Evolutionary conservation across 2,113 vertebrate species (phyloP).

Genomic region (Erythrolamprus reginae): DNA sequence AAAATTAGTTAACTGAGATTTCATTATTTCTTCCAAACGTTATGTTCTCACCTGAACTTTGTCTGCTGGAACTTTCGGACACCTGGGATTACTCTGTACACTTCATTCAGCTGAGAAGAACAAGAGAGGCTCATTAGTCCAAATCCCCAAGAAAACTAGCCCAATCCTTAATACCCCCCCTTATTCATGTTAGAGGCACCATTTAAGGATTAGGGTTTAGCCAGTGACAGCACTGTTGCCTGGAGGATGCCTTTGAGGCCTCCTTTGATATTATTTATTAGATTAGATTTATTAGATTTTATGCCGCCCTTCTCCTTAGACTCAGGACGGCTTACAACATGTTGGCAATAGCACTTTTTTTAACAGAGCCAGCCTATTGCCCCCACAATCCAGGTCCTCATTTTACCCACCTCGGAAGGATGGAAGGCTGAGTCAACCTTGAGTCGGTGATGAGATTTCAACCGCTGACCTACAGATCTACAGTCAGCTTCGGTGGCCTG

Average conservation of each 20-base stretch:
- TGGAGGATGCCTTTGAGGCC: neutral
- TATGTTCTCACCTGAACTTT: conserved; percentile 80
- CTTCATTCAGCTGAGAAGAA: conserved; percentile 78
- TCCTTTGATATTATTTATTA: too few relatives aligned
- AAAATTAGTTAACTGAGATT: neutral
- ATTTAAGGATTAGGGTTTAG: neutral
- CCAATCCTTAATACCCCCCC: neutral
- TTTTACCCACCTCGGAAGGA: too few relatives aligned
- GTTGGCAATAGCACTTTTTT: too few relatives aligned
- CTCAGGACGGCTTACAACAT: too few relatives aligned
- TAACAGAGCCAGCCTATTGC: too few relatives aligned
- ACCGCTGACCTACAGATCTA: too few relatives aligned
- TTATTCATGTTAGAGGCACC: neutral
- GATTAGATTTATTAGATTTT: too few relatives aligned
- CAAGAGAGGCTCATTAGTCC: neutral
- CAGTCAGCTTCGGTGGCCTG: too few relatives aligned
- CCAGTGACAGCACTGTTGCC: neutral
- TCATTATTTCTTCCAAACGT: neutral
- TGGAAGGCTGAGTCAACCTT: too few relatives aligned
- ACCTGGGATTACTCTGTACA: conserved; percentile 82
- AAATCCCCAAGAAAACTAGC: neutral
- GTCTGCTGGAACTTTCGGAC: conserved; percentile 84
- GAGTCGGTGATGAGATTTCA: too few relatives aligned
- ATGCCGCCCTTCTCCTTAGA: too few relatives aligned
- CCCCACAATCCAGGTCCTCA: too few relatives aligned